Conservation (phyloP, 2,797 vertebrate genomes). For the Syngnathus acus region DNA sequence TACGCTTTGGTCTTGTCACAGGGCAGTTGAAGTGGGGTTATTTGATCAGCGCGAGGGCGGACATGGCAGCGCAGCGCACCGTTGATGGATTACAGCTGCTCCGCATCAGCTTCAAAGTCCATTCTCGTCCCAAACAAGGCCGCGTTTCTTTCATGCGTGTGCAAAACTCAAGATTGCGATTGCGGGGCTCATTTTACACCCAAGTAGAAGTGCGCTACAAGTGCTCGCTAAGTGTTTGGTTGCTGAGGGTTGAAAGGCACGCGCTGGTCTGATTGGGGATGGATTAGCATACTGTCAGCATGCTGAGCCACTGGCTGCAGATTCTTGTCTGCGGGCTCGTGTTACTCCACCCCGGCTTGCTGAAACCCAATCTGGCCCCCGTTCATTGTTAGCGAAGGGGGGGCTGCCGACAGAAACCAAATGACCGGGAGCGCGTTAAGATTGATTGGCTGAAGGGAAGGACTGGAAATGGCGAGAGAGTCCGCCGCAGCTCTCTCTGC, state of each 20-base stretch:
- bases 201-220: constrained; percentile 12
- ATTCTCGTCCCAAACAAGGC: constrained; percentile 15
- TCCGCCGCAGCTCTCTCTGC: neutral
- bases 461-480: neutral
- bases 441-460: constrained; percentile 33
- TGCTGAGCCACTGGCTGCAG: constrained; percentile 56
- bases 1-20: constrained; percentile 30
- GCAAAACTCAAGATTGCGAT: constrained; percentile 15
- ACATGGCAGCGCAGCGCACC: constrained; percentile 19
- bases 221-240: constrained; percentile 25
- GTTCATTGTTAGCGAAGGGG: constrained; percentile 57
- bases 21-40: constrained; percentile 27
- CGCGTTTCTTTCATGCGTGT: constrained; percentile 31
- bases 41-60: constrained; percentile 37
- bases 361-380: constrained; percentile 57
- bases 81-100: constrained; percentile 48
- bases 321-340: constrained; percentile 63
- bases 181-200: constrained; percentile 25
- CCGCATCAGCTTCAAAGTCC: constrained; percentile 21
- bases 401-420: constrained; percentile 56
- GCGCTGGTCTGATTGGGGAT: constrained; percentile 49
- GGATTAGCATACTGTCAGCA: constrained; percentile 54
- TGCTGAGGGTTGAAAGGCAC: constrained; percentile 26
- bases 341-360: constrained; percentile 56
- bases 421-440: constrained; percentile 32